phyloP scores from a whole-genome alignment of 2,888 invertebrate genomes.

The Parasteatoda lunata region DNA sequence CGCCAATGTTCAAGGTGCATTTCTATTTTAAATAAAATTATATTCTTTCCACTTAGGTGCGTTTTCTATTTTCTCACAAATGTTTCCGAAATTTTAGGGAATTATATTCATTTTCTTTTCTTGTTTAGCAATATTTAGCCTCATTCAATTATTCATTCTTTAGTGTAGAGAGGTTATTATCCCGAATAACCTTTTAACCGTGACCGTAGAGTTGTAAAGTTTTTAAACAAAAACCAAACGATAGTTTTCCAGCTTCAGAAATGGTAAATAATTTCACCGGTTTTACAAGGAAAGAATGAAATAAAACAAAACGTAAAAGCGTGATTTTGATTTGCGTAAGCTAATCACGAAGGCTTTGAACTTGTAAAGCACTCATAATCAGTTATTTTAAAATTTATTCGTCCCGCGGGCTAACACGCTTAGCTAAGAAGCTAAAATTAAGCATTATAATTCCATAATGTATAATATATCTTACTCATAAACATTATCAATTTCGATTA shows the following conservation, averaged over 20 bases:
- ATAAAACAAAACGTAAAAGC: background rate
- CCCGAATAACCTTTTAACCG: slow-evolving; percentile 63
- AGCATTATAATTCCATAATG: background rate
- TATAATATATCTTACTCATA: background rate
- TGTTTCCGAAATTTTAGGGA: background rate
- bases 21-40: no score
- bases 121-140: slow-evolving; percentile 27
- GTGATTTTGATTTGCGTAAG: slow-evolving; percentile 9
- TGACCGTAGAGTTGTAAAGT: slow-evolving; percentile 39
- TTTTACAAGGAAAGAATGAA: slow-evolving; percentile 49
- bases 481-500: background rate
- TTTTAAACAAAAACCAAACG: slow-evolving; percentile 39
- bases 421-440: background rate
- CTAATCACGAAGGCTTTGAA: slow-evolving; percentile 20
- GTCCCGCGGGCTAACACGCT: background rate
- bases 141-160: slow-evolving; percentile 50
- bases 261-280: slow-evolving; percentile 49
- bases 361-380: background rate
- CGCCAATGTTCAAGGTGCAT: no score
- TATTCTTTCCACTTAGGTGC: no score
- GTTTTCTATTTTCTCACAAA: no score
- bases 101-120: background rate
- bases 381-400: background rate
- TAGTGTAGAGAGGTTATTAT: slow-evolving; percentile 50
- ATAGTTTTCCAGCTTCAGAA: slow-evolving; percentile 23